phyloP scores from a whole-genome alignment of 30 jellyfish, hydroid and myxozoan genomes.

The Sanderia malayensis region DNA sequence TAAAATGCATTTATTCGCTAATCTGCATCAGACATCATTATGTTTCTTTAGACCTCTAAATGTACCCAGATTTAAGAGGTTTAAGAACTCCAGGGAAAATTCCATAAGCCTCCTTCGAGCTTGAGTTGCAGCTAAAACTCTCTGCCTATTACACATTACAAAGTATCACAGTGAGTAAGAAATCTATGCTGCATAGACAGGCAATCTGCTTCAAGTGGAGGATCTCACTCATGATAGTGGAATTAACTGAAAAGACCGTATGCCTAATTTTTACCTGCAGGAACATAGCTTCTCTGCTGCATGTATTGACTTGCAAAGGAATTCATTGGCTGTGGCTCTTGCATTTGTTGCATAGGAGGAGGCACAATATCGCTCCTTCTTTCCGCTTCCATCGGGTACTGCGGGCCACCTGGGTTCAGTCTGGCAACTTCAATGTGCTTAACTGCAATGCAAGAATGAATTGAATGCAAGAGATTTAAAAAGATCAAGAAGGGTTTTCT shows the following conservation, averaged over 20 bases:
- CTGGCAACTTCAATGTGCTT: background rate
- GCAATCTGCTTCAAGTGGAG: background rate
- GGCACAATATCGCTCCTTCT: background rate
- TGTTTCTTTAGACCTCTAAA: too few species aligned
- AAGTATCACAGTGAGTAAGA: too few species aligned
- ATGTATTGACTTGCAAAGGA: background rate
- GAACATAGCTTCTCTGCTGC: background rate
- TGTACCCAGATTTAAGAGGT: too few species aligned
- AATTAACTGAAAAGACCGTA: too few species aligned
- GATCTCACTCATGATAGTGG: background rate
- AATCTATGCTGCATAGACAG: background rate
- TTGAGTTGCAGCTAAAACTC: background rate
- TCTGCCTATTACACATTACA: background rate
- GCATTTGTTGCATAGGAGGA: background rate
- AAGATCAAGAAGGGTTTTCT: too few species aligned
- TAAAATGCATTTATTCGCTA: too few species aligned
- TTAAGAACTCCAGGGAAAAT: too few species aligned
- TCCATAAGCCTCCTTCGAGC: background rate
- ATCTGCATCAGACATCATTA: too few species aligned
- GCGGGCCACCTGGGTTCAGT: background rate
- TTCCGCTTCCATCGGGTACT: background rate
- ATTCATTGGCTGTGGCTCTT: background rate
- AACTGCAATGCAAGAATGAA: background rate
- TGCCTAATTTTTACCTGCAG: slow-evolving; percentile 8
- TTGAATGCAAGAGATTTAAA: too few species aligned